phyloP scores from a whole-genome alignment of 1,140 invertebrate species.

The Ylistrum balloti region DNA sequence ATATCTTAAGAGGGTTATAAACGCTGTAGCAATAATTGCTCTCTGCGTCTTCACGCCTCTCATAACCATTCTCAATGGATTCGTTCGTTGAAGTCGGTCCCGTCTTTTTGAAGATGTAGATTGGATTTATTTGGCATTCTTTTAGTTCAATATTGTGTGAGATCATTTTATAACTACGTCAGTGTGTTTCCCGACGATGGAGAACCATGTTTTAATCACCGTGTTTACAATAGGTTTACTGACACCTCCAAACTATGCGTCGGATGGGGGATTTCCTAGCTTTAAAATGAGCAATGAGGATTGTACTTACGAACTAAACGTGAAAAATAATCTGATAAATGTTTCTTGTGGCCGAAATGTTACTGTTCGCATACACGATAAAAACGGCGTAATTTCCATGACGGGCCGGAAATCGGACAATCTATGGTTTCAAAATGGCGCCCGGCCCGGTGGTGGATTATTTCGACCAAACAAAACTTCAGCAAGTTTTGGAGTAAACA shows the following conservation, averaged over 20 bases:
- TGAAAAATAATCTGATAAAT: slow-evolving; percentile 63
- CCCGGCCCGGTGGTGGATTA: neutral
- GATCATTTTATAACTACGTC: slow-evolving; percentile 38
- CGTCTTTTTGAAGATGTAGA: slow-evolving; percentile 20
- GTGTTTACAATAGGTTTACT: slow-evolving; percentile 30
- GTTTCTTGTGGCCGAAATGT: slow-evolving; percentile 64
- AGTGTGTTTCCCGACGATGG: slow-evolving; percentile 45
- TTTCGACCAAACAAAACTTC: slow-evolving; percentile 11
- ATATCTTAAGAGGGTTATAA: slow-evolving; percentile 40
- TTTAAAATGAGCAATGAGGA: slow-evolving; percentile 63
- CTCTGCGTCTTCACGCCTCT: slow-evolving; percentile 37
- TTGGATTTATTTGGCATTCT: slow-evolving; percentile 48
- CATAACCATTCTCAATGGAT: slow-evolving; percentile 9
- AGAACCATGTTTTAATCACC: slow-evolving; percentile 13
- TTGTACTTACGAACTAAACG: slow-evolving; percentile 68
- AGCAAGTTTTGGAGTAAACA: slow-evolving; percentile 8
- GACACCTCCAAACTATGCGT: neutral
- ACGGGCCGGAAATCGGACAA: slow-evolving; percentile 24
- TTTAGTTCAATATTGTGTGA: slow-evolving; percentile 41
- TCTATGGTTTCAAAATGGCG: slow-evolving; percentile 49
- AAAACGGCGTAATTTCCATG: slow-evolving; percentile 58
- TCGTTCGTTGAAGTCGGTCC: neutral
- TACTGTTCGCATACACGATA: slow-evolving; percentile 63
- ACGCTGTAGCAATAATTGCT: slow-evolving; percentile 38
- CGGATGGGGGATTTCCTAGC: neutral